These are phyloP conservation scores for Gasteruption jaculator DNA, from an alignment of 2,888 invertebrate genomes.

Conservation along the genomic window DNA sequence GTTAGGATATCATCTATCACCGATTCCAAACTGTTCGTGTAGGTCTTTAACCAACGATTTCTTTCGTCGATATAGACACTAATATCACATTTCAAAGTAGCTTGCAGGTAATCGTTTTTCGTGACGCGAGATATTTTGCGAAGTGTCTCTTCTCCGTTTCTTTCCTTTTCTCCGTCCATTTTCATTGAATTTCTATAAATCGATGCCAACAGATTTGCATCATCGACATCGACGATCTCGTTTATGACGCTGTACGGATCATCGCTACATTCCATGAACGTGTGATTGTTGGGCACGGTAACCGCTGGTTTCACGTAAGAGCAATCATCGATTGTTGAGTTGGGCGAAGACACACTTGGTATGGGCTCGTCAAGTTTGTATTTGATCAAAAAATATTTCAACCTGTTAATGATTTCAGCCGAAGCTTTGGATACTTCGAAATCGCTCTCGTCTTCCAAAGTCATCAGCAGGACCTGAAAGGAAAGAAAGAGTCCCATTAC, in stretches of 20 bases:
- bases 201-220: constrained; percentile 59
- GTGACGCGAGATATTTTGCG: constrained; percentile 45
- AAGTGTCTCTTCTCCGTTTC: constrained; percentile 39
- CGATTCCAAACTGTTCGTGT: constrained; percentile 65
- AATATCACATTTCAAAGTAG: constrained; percentile 59
- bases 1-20: constrained; percentile 71
- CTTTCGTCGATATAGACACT: constrained; percentile 60
- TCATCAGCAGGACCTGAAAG: constrained; percentile 57
- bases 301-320: constrained; percentile 30
- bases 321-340: constrained; percentile 37
- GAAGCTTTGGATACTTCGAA: constrained; percentile 66
- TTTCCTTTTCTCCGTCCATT: constrained; percentile 38
- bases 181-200: constrained; percentile 59
- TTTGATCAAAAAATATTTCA: constrained; percentile 55
- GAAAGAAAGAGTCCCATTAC: background rate
- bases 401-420: constrained; percentile 55
- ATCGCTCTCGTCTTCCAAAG: constrained; percentile 67
- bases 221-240: constrained; percentile 61
- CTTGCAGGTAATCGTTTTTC: constrained; percentile 60
- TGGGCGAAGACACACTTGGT: constrained; percentile 27
- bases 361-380: constrained; percentile 42
- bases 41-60: constrained; percentile 63
- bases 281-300: constrained; percentile 31
- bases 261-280: constrained; percentile 21
- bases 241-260: constrained; percentile 60